A percentile compares a stretch with the other conserved stretches of the same genome.
Conservation (phyloP, 2,797 vertebrate genomes). For the Gambusia yucatana region DNA sequence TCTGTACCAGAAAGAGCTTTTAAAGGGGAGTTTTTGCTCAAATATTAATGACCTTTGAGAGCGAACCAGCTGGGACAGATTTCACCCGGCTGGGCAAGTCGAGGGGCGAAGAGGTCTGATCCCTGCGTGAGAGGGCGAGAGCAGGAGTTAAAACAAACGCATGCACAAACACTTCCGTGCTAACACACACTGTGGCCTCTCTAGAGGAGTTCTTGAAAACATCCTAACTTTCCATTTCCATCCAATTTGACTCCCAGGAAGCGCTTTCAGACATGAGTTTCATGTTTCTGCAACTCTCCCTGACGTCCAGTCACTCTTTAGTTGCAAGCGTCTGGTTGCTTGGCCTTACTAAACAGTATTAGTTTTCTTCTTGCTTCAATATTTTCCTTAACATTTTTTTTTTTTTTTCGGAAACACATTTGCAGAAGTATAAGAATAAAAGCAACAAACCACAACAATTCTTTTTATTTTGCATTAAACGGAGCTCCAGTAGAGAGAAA, state of each 20-base stretch:
- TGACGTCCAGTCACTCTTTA: background rate
- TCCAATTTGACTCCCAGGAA: conserved; percentile 46
- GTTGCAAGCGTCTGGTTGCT: background rate
- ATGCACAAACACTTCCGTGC: conserved; percentile 10
- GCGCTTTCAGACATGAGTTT: conserved; percentile 35
- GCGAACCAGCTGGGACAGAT: conserved; percentile 67
- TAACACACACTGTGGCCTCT: conserved; percentile 34
- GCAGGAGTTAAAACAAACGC: conserved; percentile 42
- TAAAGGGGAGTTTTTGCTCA: conserved; percentile 67
- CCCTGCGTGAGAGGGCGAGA: conserved; percentile 54
- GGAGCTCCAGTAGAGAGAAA: background rate
- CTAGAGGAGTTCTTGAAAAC: conserved; percentile 40
- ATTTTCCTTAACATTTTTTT: background rate
- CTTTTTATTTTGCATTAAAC: background rate
- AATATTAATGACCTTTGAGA: conserved; percentile 74
- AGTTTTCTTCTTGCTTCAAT: background rate
- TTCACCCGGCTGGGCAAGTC: conserved; percentile 66
- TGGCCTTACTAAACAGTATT: background rate
- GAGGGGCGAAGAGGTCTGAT: conserved; percentile 66
- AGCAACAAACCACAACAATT: background rate
- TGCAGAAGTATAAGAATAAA: background rate
- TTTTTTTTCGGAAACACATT: background rate
- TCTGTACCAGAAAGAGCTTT: conserved; percentile 71
- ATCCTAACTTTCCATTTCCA: conserved; percentile 22
- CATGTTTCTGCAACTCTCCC: conserved; percentile 14